phyloP scores from a whole-genome alignment of 2,797 vertebrate genomes.

The Anolis apletophallus region DNA sequence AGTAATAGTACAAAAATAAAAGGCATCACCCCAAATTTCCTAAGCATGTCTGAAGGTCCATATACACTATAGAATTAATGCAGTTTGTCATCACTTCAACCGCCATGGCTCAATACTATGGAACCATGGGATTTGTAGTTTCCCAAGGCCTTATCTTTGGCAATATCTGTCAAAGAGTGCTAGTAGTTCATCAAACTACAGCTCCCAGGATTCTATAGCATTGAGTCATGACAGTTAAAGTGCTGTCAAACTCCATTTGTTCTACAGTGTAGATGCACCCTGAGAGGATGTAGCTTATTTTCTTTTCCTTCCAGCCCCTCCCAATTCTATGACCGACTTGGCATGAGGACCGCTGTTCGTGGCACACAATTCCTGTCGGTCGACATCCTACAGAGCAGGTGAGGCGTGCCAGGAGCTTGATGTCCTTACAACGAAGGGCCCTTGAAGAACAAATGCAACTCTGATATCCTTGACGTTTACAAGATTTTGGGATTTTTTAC shows the following conservation, averaged over 20 bases:
- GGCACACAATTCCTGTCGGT: not conserved
- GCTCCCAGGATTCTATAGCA: no score
- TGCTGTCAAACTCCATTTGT: no score
- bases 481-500: slow-evolving; percentile 34
- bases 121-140: no score
- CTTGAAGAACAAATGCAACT: slow-evolving; percentile 20
- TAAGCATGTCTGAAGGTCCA: not conserved
- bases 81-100: no score
- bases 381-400: slow-evolving; percentile 10
- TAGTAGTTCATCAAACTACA: no score
- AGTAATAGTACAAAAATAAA: slow-evolving; percentile 28
- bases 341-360: not conserved
- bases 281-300: not conserved
- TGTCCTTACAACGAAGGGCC: not conserved
- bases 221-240: no score
- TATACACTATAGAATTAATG: no score
- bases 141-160: no score
- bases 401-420: not conserved
- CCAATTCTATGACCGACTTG: not conserved
- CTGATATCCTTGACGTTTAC: slow-evolving; percentile 29
- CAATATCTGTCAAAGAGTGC: no score
- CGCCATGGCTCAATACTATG: no score
- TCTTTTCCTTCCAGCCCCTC: not conserved
- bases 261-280: no score
- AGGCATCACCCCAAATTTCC: not conserved